Evolutionary conservation across 2,113 vertebrate genomes (phyloP), one percentile per base, ranked within the genome.

Genomic region (Pterocles burchelli): DNA sequence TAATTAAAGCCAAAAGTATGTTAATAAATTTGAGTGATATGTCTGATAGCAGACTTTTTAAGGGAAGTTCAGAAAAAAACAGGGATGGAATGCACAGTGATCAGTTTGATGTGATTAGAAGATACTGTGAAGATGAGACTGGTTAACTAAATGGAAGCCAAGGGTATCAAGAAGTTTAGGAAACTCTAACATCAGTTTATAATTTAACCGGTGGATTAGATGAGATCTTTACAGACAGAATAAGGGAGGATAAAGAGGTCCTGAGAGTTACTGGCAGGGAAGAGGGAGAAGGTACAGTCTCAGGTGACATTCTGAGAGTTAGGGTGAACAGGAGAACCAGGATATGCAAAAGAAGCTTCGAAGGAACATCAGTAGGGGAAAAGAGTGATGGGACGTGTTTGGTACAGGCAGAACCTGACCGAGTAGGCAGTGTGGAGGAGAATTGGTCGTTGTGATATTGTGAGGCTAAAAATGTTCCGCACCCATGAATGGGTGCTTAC

Each of bases 351-450:
- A 63, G 33, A 78, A 75, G 31, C 52, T 81, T 85, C 2, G 25
- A 58, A 73, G 36, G n/a, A 81, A 0, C 20, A 48, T 26, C 2
- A 1, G 1, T 20, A 1, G 5, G 55, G 48, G 31, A 11, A 34
- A 41, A 25, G 34, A 70, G 29, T 8, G 29, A 8, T 62, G 31
- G 49, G 65, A 62, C 1, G 1, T 54, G 20, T 29, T 57, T 62
- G 72, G 22, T 82, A 34, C 10, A 78, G 46, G 31, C 38, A 57
- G 36, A 15, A 31, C n/a, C n/a, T 2, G 13, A 36, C 29, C 0
- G 28, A 71, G 31, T 29, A 33, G 51, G 41, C 36, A 36, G 10
- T 8, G 25, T 2, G 0, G 52, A 11, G 34, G 25, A 19, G 33
- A 36, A 41, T 57, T 49, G 36, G 2, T 61, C 19, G 22, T n/a